These are phyloP conservation scores for Falco rusticolus DNA, from an alignment of 2,797 vertebrate species.

Conservation along the genomic window DNA sequence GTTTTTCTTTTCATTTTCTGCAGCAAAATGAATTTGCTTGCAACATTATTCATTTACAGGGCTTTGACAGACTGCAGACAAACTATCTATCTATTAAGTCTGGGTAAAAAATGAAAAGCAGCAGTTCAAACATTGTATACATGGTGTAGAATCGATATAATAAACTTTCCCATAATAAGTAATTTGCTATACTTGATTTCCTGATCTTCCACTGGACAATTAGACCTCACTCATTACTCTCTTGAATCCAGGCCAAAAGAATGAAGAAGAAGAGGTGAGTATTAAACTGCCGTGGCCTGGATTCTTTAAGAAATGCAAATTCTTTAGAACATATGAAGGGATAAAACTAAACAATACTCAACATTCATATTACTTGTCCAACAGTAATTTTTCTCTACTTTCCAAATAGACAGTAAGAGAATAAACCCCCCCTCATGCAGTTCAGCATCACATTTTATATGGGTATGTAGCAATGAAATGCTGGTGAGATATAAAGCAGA, in stretches of 20 bases:
- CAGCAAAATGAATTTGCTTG: neutral
- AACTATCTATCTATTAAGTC: neutral
- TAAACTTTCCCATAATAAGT: neutral
- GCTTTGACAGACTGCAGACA: neutral
- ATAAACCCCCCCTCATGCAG: neutral
- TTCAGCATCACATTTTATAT: neutral
- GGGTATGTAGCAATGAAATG: slow-evolving; percentile 27
- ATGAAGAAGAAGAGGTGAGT: neutral
- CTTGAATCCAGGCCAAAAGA: slow-evolving; percentile 31
- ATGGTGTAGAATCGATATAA: neutral
- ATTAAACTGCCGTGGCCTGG: neutral
- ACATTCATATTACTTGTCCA: neutral
- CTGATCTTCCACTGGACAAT: neutral
- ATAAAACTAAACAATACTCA: neutral
- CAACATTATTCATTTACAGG: neutral
- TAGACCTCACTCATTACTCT: slow-evolving; percentile 50
- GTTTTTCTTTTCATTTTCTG: neutral
- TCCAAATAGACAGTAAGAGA: neutral
- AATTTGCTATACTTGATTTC: neutral
- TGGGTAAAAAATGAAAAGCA: neutral
- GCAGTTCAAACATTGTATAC: neutral
- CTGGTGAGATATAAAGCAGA: neutral
- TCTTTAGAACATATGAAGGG: neutral
- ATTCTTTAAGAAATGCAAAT: slow-evolving; percentile 21
- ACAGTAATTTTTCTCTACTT: neutral